These are phyloP conservation scores for Sus cebifrons DNA, from an alignment of 2,797 vertebrate genomes.

Conservation along the genomic window DNA sequence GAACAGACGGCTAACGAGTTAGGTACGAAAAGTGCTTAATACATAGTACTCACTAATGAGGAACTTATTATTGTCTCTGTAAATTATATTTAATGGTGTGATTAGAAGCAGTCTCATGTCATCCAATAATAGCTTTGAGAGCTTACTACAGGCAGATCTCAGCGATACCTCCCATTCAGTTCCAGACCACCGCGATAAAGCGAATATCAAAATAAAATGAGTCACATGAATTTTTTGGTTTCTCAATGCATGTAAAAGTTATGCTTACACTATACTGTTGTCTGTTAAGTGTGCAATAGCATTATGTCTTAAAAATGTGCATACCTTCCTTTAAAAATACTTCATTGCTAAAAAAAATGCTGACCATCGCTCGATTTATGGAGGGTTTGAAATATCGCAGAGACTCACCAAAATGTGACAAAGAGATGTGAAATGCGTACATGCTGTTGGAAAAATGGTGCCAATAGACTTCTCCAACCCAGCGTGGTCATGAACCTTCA, in stretches of 20 bases:
- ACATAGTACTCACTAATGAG: neutral
- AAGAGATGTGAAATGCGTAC: neutral
- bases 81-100: neutral
- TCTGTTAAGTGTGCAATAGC: neutral
- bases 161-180: accelerated
- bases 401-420: neutral
- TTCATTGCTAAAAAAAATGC: neutral
- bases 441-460: neutral
- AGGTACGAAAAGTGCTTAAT: neutral
- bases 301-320: neutral
- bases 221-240: neutral
- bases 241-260: neutral
- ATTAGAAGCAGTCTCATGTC: neutral
- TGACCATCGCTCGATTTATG: neutral
- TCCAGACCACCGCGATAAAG: neutral
- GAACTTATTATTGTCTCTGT: neutral
- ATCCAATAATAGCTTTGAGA: neutral
- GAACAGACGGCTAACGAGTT: neutral
- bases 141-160: neutral
- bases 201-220: neutral
- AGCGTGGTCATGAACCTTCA: too few relatives aligned
- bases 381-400: neutral
- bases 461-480: neutral
- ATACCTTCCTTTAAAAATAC: neutral
- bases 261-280: neutral